These are phyloP conservation scores for Hirtodrosophila duncani DNA, from an alignment of 2,888 invertebrate genomes.

Conservation along the genomic window DNA sequence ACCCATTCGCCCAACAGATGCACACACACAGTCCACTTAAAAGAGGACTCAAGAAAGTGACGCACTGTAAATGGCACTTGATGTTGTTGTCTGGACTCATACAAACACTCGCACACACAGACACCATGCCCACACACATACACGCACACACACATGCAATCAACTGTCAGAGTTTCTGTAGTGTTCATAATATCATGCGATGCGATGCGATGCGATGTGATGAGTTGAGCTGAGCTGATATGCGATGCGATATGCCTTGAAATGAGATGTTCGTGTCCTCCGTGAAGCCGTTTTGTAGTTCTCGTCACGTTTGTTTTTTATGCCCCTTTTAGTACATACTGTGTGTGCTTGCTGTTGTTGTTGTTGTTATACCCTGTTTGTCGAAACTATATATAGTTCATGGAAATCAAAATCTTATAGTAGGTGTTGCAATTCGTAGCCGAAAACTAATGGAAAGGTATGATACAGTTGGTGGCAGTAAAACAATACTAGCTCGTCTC, in stretches of 20 bases:
- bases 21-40: too few relatives aligned
- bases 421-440: too few relatives aligned
- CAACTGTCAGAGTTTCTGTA: conserved; percentile 29
- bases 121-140: not conserved
- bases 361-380: too few relatives aligned
- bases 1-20: too few relatives aligned
- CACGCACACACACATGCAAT: not conserved
- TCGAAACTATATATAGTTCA: too few relatives aligned
- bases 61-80: conserved; percentile 63
- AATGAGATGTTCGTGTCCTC: not conserved
- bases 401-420: too few relatives aligned
- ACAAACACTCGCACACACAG: conserved; percentile 6
- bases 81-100: conserved; percentile 20
- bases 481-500: too few relatives aligned
- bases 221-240: conserved; percentile 14
- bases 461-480: too few relatives aligned
- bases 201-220: conserved; percentile 34
- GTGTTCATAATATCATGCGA: conserved; percentile 40
- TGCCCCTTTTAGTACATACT: conserved; percentile 38
- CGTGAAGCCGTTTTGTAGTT: too few relatives aligned
- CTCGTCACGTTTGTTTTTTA: conserved; percentile 64
- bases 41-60: conserved; percentile 67
- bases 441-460: too few relatives aligned
- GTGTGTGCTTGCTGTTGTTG: too few relatives aligned
- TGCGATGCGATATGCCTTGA: conserved; percentile 16